Evolutionary conservation across 2,888 invertebrate species (phyloP).

Genomic region (Latrodectus hesperus): DNA sequence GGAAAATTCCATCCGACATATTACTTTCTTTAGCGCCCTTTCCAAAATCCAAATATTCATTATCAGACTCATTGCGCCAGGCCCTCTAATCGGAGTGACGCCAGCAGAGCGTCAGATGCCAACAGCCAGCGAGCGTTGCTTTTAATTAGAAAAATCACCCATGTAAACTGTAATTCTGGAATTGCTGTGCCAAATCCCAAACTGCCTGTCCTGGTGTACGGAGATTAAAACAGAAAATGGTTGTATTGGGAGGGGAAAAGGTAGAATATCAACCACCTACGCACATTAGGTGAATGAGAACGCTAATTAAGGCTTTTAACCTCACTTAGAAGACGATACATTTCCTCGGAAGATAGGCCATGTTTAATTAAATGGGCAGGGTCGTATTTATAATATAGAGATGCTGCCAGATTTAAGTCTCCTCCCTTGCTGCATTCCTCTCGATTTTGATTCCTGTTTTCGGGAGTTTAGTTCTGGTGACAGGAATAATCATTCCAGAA

Average conservation of each 20-base stretch:
- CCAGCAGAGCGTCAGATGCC: not conserved
- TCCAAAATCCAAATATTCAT: not conserved
- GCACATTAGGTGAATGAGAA: not conserved
- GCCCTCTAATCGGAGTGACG: not conserved
- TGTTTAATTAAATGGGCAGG: not conserved
- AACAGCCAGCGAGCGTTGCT: not conserved
- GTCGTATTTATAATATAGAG: not conserved
- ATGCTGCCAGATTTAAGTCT: not conserved
- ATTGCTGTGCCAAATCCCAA: not conserved
- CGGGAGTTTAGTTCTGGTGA: not conserved
- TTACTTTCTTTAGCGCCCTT: no score
- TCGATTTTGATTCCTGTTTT: not conserved
- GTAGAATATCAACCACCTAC: not conserved
- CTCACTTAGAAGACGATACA: not conserved
- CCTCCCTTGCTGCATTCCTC: not conserved
- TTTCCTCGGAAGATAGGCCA: not conserved
- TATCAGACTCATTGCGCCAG: not conserved
- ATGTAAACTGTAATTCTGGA: not conserved
- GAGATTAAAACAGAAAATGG: not conserved
- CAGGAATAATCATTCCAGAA: no score
- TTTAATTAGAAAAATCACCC: not conserved
- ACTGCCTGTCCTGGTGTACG: not conserved
- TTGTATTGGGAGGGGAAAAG: not conserved
- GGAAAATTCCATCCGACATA: no score
- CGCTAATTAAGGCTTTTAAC: conserved; percentile 2